Conservation (phyloP, 1,140 invertebrate genomes). For the Drosophila asahinai region DNA sequence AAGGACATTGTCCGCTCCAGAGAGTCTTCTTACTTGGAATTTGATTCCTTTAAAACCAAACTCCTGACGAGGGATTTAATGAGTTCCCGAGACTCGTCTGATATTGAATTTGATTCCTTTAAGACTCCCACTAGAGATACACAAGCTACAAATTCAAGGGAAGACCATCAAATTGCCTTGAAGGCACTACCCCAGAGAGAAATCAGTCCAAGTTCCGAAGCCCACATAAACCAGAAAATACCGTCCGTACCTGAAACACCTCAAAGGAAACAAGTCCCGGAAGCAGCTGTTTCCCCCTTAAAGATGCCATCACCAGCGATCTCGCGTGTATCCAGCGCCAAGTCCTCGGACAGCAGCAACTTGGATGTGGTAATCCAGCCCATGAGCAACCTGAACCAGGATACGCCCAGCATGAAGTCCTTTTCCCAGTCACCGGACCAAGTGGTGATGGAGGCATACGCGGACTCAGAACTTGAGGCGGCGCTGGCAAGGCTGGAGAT, state of each 20-base stretch:
- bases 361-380: constrained; percentile 57
- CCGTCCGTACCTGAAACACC: constrained; percentile 5
- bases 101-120: constrained; percentile 3
- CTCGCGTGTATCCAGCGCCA: constrained; percentile 33
- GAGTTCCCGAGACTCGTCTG: constrained; percentile 13
- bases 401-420: constrained; percentile 59
- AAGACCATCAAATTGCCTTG: neutral
- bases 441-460: constrained; percentile 53
- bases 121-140: neutral
- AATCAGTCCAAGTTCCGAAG: neutral
- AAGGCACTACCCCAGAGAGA: neutral
- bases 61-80: neutral
- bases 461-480: constrained; percentile 63
- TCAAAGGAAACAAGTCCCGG: neutral
- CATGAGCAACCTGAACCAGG: constrained; percentile 51
- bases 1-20: neutral
- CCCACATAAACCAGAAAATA: neutral
- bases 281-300: neutral
- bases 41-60: neutral
- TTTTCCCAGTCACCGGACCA: constrained; percentile 56
- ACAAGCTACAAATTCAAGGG: neutral
- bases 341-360: constrained; percentile 51
- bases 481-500: constrained; percentile 58
- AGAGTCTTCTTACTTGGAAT: constrained; percentile 5
- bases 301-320: constrained; percentile 14